A percentile compares a stretch with the other conserved stretches of the same genome.
These are phyloP conservation scores for Cantharis rufa DNA, from an alignment of 2,888 invertebrate species.

Conservation along the genomic window DNA sequence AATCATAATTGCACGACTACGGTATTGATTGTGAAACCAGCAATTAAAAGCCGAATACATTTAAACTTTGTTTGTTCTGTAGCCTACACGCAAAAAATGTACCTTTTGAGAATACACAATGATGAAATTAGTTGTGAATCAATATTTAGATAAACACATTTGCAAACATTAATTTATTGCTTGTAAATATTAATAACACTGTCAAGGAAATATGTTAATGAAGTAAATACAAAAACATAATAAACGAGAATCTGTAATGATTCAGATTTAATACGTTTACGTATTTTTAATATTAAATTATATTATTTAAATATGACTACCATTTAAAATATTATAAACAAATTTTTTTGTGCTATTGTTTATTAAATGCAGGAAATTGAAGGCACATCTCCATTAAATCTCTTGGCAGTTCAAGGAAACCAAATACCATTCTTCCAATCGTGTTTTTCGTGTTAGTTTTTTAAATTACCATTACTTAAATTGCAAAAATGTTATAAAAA, in stretches of 20 bases:
- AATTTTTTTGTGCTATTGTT: background rate
- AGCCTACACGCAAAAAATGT: background rate
- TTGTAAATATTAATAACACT: background rate
- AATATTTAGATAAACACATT: background rate
- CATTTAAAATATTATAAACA: background rate
- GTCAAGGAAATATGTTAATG: background rate
- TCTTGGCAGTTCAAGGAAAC: background rate
- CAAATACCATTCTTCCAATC: background rate
- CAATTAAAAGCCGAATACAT: background rate
- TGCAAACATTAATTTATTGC: background rate
- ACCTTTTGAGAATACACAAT: background rate
- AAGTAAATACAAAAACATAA: background rate
- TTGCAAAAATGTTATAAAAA: background rate
- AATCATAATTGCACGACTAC: background rate
- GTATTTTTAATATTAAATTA: background rate
- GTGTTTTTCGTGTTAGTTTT: background rate
- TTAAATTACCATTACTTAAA: background rate
- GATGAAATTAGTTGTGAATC: background rate
- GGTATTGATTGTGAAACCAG: background rate
- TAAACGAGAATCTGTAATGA: background rate
- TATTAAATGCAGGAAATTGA: background rate
- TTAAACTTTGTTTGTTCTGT: background rate
- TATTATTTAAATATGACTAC: background rate
- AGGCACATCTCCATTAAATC: background rate
- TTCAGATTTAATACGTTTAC: background rate